Evolutionary conservation across 2,888 invertebrate genomes (phyloP).

Genomic region (Eilema griseolum): DNA sequence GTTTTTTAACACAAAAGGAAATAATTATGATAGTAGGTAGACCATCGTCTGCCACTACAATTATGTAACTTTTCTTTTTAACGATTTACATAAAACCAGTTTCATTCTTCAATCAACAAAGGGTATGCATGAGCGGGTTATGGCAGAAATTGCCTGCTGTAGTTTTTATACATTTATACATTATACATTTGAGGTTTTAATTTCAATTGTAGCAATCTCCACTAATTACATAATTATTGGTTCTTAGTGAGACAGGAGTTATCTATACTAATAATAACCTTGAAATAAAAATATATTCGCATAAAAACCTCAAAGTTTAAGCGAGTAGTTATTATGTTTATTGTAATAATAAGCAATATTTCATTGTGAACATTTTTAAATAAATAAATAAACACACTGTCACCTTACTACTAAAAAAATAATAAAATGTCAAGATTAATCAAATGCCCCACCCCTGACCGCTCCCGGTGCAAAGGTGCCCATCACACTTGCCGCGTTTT

Average conservation of each 20-base stretch:
- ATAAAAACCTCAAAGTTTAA: too few species aligned
- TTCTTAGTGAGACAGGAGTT: not conserved
- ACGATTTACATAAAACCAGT: constrained; percentile 18
- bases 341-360: too few species aligned
- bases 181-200: not conserved
- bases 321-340: too few species aligned
- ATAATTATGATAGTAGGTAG: constrained; percentile 16
- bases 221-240: not conserved
- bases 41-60: constrained; percentile 10
- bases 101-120: constrained; percentile 10
- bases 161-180: not conserved
- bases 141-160: not conserved
- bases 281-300: too few species aligned
- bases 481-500: too few species aligned
- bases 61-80: constrained; percentile 23
- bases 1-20: constrained; percentile 10
- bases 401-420: too few species aligned
- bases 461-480: too few species aligned
- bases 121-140: not conserved
- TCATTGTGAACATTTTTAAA: too few species aligned
- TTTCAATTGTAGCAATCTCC: not conserved
- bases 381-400: too few species aligned
- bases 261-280: too few species aligned
- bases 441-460: too few species aligned
- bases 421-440: too few species aligned